These are phyloP conservation scores for Gorsachius magnificus DNA, from an alignment of 2,797 vertebrate species.

Conservation along the genomic window DNA sequence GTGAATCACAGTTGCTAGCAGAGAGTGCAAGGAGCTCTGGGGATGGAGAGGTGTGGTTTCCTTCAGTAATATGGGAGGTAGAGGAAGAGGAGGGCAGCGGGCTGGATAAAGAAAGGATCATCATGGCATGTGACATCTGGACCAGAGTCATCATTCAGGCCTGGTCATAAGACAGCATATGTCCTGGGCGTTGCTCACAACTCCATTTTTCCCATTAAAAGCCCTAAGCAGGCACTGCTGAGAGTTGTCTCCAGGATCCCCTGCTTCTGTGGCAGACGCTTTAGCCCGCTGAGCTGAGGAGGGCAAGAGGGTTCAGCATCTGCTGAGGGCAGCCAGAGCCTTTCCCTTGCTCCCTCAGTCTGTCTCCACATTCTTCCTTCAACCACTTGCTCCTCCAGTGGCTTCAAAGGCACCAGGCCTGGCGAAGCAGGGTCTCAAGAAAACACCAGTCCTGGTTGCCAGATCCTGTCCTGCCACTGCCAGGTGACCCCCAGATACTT, in stretches of 20 bases:
- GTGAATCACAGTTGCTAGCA: background rate
- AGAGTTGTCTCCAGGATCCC: background rate
- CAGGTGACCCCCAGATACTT: fast-evolving
- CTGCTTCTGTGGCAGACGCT: background rate
- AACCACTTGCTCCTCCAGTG: background rate
- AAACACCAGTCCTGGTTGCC: background rate
- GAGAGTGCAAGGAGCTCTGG: background rate
- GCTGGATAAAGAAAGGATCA: background rate
- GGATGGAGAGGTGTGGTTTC: background rate
- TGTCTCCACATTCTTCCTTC: background rate
- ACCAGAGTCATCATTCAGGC: background rate
- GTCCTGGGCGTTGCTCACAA: background rate
- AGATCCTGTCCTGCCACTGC: too few relatives aligned
- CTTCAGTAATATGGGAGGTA: background rate
- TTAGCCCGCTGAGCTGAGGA: background rate
- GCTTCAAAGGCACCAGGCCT: background rate
- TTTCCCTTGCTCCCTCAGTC: background rate
- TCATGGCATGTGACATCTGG: background rate
- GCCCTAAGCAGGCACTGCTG: background rate
- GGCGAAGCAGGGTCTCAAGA: background rate
- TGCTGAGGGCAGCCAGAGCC: background rate
- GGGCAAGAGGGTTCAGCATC: background rate
- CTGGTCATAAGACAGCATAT: fast-evolving
- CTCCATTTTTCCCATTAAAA: background rate
- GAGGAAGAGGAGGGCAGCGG: background rate